Base-by-base conservation (phyloP, 2,797 vertebrate genomes). In the Siniperca obscura region DNA sequence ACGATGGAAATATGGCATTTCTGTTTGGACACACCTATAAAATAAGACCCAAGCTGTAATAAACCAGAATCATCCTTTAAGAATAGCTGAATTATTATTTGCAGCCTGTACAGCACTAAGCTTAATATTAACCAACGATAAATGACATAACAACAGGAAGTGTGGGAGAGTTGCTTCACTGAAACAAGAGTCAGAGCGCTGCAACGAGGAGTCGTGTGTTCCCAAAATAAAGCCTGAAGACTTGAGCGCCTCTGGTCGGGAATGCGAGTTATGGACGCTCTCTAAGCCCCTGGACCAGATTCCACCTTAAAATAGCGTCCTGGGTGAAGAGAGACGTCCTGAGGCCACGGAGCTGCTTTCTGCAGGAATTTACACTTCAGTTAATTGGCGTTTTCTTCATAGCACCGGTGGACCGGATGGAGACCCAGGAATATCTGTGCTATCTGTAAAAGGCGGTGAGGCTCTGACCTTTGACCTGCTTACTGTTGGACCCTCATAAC, bases 251-350 rank as follows among this genome's bases (percentile, higher is more conserved):
- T 86, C 68, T 19, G 48, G 65, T 71, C 7, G 83, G 80, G 81
- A 90, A 90, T 92, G 84, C 68, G 69, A 82, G 74, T 78, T 79
- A 85, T 86, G 86, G 74, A 76, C n/a, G 50, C 76, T 75, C 78
- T 60, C 50, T 86, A 74, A 89, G 59, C 83, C 80, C 74, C 22
- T 0, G 80, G 72, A 81, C 76, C 79, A 73, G 77, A 91, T 89
- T 85, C 80, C 78, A 71, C 46, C 85, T 80, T 81, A 68, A 90
- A 93, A 91, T 94, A 92, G 93, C 79, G 52, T 86, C 86, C 74
- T 78, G 90, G 82, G 87, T 48, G 64, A 78, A 88, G 80, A 92
- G 88, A 86, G 87, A 86, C 2, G 44, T 86, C 48, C 62, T 36
- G 66, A 84, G 70, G 78, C 50, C 61, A 22, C 48, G 0, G 62